Evolutionary conservation across 2,113 vertebrate species (phyloP).

Genomic region (Leucopternis melanops): DNA sequence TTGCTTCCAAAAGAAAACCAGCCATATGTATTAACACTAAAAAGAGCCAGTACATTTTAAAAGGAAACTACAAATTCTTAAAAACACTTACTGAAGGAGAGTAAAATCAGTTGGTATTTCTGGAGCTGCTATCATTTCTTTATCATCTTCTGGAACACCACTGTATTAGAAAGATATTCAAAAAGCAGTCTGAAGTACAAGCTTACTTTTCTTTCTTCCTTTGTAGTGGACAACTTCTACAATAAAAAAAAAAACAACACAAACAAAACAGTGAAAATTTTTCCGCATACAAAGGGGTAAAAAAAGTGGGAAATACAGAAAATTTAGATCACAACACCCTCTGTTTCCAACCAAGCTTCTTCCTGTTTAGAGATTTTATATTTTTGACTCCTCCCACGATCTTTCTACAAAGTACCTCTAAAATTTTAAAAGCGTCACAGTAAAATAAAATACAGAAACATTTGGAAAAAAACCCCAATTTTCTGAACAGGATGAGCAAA

Average conservation of each 20-base stretch:
- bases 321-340: not conserved
- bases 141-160: slow-evolving; percentile 94
- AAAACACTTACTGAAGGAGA: slow-evolving; percentile 89
- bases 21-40: not conserved
- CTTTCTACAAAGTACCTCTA: not conserved
- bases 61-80: not conserved
- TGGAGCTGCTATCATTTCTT: slow-evolving; percentile 99
- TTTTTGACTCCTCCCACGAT: not conserved
- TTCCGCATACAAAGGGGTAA: not conserved
- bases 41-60: not conserved
- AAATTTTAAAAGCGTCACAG: not conserved
- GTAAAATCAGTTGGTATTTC: slow-evolving; percentile 97
- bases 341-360: not conserved
- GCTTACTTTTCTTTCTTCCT: slow-evolving; percentile 61
- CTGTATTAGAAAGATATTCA: slow-evolving; percentile 77
- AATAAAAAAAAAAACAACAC: not conserved
- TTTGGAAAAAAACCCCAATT: too few species aligned
- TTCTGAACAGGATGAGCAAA: not conserved
- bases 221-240: slow-evolving; percentile 55
- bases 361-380: not conserved
- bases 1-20: not conserved
- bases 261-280: not conserved
- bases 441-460: not conserved
- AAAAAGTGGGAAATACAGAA: not conserved
- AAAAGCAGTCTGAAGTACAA: slow-evolving; percentile 64